Evolutionary conservation across 1,140 invertebrate species (phyloP).

Genomic region (Brachionus rubens): DNA sequence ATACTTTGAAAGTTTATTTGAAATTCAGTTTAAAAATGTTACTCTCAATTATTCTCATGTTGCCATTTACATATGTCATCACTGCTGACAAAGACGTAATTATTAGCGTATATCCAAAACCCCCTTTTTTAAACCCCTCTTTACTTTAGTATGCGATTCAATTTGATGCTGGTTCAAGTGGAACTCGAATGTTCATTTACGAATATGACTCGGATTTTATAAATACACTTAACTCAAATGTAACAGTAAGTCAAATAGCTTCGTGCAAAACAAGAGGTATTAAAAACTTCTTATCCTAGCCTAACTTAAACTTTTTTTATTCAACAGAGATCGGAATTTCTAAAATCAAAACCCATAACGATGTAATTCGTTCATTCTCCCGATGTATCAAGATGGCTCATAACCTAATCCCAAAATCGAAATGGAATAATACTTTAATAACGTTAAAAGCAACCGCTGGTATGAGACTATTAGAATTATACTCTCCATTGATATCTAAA

Average conservation of each 20-base stretch:
- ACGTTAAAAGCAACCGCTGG: slow-evolving; percentile 1
- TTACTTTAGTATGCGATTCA: slow-evolving; percentile 28
- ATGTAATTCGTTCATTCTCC: not conserved
- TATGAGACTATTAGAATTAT: slow-evolving; percentile 5
- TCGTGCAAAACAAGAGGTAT: not conserved
- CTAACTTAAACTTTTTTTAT: not conserved
- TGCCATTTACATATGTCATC: too few relatives aligned
- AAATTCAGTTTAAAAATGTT: too few relatives aligned
- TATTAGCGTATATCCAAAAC: too few relatives aligned
- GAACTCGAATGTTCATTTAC: slow-evolving; percentile 18
- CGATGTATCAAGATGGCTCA: not conserved
- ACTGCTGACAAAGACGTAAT: too few relatives aligned
- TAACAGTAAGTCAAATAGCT: not conserved
- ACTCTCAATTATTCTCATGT: too few relatives aligned
- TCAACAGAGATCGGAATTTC: not conserved
- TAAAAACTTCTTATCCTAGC: not conserved
- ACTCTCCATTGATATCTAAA: not conserved
- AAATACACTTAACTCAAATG: not conserved
- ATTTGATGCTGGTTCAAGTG: slow-evolving; percentile 25
- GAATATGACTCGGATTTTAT: not conserved
- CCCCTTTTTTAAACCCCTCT: too few relatives aligned
- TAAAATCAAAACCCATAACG: not conserved
- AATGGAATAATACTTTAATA: slow-evolving; percentile 1
- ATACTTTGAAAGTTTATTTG: too few relatives aligned
- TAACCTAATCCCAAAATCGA: not conserved